These are phyloP conservation scores for Actenoides hombroni DNA, from an alignment of 2,113 vertebrate species.

Conservation along the genomic window DNA sequence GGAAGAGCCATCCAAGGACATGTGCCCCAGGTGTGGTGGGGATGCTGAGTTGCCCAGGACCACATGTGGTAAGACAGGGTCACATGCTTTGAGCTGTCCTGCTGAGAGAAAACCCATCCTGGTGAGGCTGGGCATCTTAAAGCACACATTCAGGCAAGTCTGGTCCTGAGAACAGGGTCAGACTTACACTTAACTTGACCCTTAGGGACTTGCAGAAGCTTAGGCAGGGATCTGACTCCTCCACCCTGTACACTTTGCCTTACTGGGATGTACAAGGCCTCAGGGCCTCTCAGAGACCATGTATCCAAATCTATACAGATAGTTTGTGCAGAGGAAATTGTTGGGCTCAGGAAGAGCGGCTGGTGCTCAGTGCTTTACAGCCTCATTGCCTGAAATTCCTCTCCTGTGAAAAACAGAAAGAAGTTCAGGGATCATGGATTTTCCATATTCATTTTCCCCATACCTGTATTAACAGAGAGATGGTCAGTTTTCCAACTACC, in stretches of 20 bases:
- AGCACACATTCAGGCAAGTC: neutral
- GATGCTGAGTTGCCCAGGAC: neutral
- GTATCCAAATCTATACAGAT: neutral
- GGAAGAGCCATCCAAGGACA: neutral
- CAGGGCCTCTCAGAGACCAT: neutral
- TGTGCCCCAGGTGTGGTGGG: neutral
- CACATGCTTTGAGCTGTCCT: neutral
- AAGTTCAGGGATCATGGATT: neutral
- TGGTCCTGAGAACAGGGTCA: neutral
- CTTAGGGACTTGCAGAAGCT: neutral
- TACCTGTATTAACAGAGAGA: neutral
- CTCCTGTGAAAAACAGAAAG: neutral
- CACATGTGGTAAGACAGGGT: accelerated
- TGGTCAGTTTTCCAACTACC: neutral
- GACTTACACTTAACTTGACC: slow-evolving; percentile 18
- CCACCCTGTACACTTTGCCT: neutral
- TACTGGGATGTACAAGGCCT: neutral
- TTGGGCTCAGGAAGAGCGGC: neutral
- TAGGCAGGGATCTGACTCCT: neutral
- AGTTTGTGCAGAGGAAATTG: neutral
- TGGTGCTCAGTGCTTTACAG: neutral
- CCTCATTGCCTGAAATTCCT: neutral
- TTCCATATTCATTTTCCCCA: neutral
- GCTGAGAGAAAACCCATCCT: neutral
- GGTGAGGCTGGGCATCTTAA: neutral